Conservation (phyloP, 2,797 vertebrate species). For the Enteromius fasciolatus region DNA sequence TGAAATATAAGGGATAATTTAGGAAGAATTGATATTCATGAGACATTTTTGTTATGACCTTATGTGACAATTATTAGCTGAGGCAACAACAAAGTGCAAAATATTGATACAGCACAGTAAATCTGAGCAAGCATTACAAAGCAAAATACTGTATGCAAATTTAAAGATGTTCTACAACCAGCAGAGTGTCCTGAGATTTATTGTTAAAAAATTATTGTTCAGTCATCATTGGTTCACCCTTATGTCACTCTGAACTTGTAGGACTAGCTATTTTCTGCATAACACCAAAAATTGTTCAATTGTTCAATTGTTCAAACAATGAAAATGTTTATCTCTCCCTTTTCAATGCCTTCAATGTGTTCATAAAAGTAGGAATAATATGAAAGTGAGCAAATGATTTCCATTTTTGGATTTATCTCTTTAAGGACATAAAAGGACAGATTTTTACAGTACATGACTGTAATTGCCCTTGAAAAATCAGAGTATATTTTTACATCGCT, state of each 20-base stretch:
- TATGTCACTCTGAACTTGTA: not conserved
- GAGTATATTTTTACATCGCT: not conserved
- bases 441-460: not conserved
- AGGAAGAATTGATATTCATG: not conserved
- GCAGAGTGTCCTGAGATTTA: constrained; percentile 26
- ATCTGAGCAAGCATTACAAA: constrained; percentile 27
- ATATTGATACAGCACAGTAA: constrained; percentile 34
- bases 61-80: not conserved
- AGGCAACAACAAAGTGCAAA: constrained; percentile 26
- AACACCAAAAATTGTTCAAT: not conserved
- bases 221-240: not conserved
- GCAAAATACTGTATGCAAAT: constrained; percentile 7
- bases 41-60: not conserved
- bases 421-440: not conserved
- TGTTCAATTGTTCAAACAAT: not conserved
- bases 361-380: not conserved
- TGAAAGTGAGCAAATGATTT: not conserved
- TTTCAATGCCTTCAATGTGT: not conserved
- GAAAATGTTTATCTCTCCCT: not conserved
- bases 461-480: not conserved
- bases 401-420: not conserved
- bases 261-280: not conserved
- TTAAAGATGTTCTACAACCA: not conserved
- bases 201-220: not conserved
- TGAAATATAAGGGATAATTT: not conserved